These are phyloP conservation scores for Pantherophis vulpinus DNA, from an alignment of 2,797 vertebrate genomes.

Conservation along the genomic window DNA sequence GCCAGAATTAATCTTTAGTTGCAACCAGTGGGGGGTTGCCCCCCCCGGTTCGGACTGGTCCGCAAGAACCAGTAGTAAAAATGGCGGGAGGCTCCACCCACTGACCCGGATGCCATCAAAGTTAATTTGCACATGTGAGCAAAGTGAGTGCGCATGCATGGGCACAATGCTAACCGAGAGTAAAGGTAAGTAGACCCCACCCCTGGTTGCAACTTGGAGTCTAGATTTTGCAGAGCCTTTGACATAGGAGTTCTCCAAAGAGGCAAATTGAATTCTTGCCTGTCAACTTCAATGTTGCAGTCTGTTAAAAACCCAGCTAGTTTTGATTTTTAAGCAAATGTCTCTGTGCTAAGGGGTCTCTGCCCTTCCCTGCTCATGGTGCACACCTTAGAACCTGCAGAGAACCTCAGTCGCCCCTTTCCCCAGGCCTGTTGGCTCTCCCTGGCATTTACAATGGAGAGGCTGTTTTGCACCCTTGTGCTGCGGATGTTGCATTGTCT, in stretches of 20 bases:
- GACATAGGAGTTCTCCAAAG: neutral
- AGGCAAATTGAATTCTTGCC: neutral
- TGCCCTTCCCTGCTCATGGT: neutral
- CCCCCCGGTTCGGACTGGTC: too few species aligned
- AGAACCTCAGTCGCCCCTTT: neutral
- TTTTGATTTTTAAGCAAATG: neutral
- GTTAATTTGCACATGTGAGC: too few species aligned
- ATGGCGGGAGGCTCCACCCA: too few species aligned
- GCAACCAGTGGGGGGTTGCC: neutral
- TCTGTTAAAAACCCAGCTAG: neutral
- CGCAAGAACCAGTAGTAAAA: too few species aligned
- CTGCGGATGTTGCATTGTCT: slow-evolving; percentile 37
- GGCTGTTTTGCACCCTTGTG: slow-evolving; percentile 27
- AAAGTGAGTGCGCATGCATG: rapidly evolving
- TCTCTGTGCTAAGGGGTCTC: neutral
- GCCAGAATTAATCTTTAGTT: neutral
- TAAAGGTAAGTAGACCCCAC: too few species aligned
- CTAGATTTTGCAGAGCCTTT: neutral
- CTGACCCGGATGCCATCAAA: too few species aligned
- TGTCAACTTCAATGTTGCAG: neutral
- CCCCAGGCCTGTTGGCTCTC: neutral
- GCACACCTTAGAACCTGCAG: neutral
- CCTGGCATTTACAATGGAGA: neutral
- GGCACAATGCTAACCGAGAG: too few species aligned
- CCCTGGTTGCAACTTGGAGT: neutral